These are phyloP conservation scores for Hermetia illucens DNA, from an alignment of 1,140 invertebrate genomes.

Conservation along the genomic window DNA sequence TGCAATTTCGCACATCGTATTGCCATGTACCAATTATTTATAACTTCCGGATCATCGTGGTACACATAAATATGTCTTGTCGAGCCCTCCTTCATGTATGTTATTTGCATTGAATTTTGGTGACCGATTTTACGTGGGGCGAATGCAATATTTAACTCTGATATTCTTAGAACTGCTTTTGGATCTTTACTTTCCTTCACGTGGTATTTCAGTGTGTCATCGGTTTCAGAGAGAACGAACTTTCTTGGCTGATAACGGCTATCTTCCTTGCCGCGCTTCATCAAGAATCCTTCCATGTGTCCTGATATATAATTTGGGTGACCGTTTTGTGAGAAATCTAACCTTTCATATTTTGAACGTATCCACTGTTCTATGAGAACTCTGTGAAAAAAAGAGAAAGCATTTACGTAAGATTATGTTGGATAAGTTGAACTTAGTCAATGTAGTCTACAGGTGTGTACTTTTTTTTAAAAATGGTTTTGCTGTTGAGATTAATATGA, in stretches of 20 bases:
- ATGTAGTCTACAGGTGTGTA: too few relatives aligned
- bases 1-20: slow-evolving; percentile 76
- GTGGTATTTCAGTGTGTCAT: slow-evolving; percentile 72
- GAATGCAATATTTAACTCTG: slow-evolving; percentile 73
- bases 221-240: slow-evolving; percentile 65
- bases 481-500: too few relatives aligned
- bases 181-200: slow-evolving; percentile 73
- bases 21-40: slow-evolving; percentile 79
- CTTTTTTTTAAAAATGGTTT: too few relatives aligned
- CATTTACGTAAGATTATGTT: too few relatives aligned
- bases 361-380: slow-evolving; percentile 85
- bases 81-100: slow-evolving; percentile 65
- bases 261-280: slow-evolving; percentile 82
- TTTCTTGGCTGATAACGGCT: slow-evolving; percentile 65
- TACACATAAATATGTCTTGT: slow-evolving; percentile 80
- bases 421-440: too few relatives aligned
- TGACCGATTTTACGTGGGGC: slow-evolving; percentile 70
- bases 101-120: slow-evolving; percentile 66
- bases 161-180: slow-evolving; percentile 66
- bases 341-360: slow-evolving; percentile 73
- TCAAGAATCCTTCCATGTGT: slow-evolving; percentile 70
- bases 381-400: slow-evolving; percentile 45
- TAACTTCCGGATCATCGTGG: slow-evolving; percentile 69
- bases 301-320: slow-evolving; percentile 61
- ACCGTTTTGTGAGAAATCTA: slow-evolving; percentile 72